Conservation (phyloP, 2,797 vertebrate genomes). For the Poeciliopsis presidionis region DNA sequence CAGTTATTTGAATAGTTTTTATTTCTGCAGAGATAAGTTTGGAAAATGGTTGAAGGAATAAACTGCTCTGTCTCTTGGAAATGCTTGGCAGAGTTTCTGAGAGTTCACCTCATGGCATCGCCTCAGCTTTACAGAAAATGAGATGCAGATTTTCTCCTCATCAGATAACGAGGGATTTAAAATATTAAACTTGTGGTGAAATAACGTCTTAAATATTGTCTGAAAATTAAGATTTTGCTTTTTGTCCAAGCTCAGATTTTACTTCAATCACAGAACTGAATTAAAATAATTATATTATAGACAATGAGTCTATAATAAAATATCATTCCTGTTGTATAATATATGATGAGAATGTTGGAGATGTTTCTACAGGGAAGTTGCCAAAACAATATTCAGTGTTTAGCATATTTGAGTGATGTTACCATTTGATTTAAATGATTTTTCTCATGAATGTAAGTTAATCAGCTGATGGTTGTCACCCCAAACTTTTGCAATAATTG, state of each 20-base stretch:
- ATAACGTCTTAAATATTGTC: slow-evolving; percentile 28
- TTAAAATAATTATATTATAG: not conserved
- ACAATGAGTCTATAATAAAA: not conserved
- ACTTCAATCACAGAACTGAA: not conserved
- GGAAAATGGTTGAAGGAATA: slow-evolving; percentile 22
- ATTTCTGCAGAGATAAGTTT: slow-evolving; percentile 17
- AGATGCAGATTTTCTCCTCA: slow-evolving; percentile 49
- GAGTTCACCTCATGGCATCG: slow-evolving; percentile 23
- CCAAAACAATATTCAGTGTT: not conserved
- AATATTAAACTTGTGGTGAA: slow-evolving; percentile 6
- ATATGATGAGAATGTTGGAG: not conserved
- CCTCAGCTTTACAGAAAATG: slow-evolving; percentile 22
- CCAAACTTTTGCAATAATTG: not conserved
- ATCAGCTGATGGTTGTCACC: not conserved
- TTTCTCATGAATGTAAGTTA: not conserved
- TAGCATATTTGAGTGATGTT: not conserved
- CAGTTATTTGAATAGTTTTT: slow-evolving; percentile 24
- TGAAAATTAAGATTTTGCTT: not conserved
- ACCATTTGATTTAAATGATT: not conserved
- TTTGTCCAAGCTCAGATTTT: not conserved
- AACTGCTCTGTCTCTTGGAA: slow-evolving; percentile 16
- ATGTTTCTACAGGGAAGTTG: not conserved
- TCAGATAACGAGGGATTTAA: not conserved
- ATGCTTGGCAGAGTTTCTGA: slow-evolving; percentile 15
- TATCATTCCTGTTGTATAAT: not conserved